These are phyloP conservation scores for Fistularia tabacaria DNA, from an alignment of 2,797 vertebrate genomes.

Conservation along the genomic window DNA sequence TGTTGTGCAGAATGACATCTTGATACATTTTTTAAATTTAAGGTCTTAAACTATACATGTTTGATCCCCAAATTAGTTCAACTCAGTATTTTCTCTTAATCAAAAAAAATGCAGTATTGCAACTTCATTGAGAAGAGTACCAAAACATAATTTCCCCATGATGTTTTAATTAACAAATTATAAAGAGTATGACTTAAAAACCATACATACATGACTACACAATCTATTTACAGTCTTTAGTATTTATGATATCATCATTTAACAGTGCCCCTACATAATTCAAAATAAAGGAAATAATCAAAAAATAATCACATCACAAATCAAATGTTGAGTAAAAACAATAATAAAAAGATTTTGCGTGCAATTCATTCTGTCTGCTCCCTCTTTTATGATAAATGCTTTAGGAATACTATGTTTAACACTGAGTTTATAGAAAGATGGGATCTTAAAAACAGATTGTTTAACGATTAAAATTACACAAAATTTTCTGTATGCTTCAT, in stretches of 20 bases:
- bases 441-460: conserved; percentile 2
- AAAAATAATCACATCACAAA: conserved; percentile 23
- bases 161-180: conserved; percentile 73
- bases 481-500: conserved; percentile 1
- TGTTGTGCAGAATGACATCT: too few species aligned
- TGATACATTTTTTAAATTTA: too few species aligned
- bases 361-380: conserved; percentile 23
- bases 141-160: conserved; percentile 27
- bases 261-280: conserved; percentile 44
- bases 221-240: conserved; percentile 49
- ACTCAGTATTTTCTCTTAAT: not conserved
- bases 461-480: conserved; percentile 15
- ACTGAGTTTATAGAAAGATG: conserved; percentile 26
- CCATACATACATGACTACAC: conserved; percentile 41
- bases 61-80: too few species aligned
- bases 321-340: conserved; percentile 46
- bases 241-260: conserved; percentile 38
- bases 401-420: conserved; percentile 33
- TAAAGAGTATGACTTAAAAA: conserved; percentile 61
- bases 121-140: conserved; percentile 5
- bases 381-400: conserved; percentile 22
- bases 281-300: conserved; percentile 44
- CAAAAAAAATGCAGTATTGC: not conserved
- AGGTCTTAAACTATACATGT: too few species aligned
- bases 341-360: conserved; percentile 49